These are phyloP conservation scores for Germaria angustata DNA, from an alignment of 2,888 invertebrate genomes.

Conservation along the genomic window DNA sequence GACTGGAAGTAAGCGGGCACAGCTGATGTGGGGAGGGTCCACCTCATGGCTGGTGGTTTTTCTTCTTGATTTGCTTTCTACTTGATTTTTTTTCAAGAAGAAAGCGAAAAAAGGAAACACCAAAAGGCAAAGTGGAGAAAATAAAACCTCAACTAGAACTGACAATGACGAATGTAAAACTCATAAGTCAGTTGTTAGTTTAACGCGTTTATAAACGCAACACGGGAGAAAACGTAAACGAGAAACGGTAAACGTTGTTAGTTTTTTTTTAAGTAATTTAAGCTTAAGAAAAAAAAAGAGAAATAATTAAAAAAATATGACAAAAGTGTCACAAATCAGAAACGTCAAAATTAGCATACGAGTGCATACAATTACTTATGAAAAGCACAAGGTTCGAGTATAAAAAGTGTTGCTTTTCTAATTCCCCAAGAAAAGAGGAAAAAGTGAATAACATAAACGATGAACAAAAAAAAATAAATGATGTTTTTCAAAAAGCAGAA, in stretches of 20 bases:
- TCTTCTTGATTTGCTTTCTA: conserved; percentile 12
- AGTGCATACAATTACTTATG: background rate
- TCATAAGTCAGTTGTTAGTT: conserved; percentile 67
- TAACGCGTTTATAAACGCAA: conserved; percentile 65
- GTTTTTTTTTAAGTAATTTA: conserved; percentile 28
- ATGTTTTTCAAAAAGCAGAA: background rate
- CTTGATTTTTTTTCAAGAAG: background rate
- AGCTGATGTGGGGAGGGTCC: background rate
- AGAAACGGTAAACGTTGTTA: conserved; percentile 29
- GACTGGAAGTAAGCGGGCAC: conserved; percentile 19
- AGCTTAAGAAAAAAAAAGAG: background rate
- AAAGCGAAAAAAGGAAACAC: conserved; percentile 20
- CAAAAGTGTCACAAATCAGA: conserved; percentile 13
- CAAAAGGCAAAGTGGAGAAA: conserved; percentile 40
- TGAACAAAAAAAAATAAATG: background rate
- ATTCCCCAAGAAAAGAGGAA: background rate
- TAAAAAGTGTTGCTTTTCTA: background rate
- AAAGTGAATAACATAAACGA: background rate
- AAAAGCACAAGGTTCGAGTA: background rate
- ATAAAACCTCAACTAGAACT: conserved; percentile 43
- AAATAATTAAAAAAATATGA: conserved; percentile 26
- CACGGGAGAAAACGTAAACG: conserved; percentile 38
- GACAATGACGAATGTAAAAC: conserved; percentile 45
- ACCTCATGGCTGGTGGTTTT: background rate
- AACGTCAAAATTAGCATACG: conserved; percentile 21